A percentile compares a stretch with the other conserved stretches of the same genome.
Conservation (phyloP, 2,888 invertebrate genomes). For the Dusona sp. region DNA sequence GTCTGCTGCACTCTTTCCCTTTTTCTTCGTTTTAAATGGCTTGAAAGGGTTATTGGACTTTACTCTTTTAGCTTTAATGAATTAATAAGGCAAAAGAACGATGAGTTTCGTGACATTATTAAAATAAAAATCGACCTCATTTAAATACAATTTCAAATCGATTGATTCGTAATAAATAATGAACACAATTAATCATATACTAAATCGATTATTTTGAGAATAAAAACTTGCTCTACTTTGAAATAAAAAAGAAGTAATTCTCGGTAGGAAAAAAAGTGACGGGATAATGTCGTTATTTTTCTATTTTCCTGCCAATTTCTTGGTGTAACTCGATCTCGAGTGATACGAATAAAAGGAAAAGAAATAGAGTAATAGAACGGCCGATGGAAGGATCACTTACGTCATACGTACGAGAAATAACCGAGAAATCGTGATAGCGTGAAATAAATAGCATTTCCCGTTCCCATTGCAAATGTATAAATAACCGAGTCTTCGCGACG, state of each 20-base stretch:
- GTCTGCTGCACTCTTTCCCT: not conserved
- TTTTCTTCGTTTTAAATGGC: too few species aligned
- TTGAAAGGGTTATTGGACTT: not conserved
- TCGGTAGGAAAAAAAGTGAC: not conserved
- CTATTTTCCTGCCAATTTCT: constrained; percentile 12
- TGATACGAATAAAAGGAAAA: constrained; percentile 23
- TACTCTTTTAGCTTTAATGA: not conserved
- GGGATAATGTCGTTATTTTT: constrained; percentile 1
- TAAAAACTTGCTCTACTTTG: not conserved
- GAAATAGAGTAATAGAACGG: constrained; percentile 30
- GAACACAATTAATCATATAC: not conserved
- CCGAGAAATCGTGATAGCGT: constrained; percentile 67
- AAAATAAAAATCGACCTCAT: not conserved
- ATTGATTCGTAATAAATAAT: not conserved
- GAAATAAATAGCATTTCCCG: constrained; percentile 66
- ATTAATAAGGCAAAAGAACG: not conserved
- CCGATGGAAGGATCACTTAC: constrained; percentile 10
- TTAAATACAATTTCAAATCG: not conserved
- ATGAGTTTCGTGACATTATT: not conserved
- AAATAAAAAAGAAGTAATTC: not conserved
- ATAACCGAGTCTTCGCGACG: constrained; percentile 51
- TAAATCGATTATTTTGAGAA: not conserved
- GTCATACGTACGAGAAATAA: constrained; percentile 27
- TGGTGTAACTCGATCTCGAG: constrained; percentile 30
- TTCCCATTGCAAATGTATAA: constrained; percentile 55